These are phyloP conservation scores for Cricetomys ansorgei DNA, from an alignment of 2,113 vertebrate species.

Conservation along the genomic window DNA sequence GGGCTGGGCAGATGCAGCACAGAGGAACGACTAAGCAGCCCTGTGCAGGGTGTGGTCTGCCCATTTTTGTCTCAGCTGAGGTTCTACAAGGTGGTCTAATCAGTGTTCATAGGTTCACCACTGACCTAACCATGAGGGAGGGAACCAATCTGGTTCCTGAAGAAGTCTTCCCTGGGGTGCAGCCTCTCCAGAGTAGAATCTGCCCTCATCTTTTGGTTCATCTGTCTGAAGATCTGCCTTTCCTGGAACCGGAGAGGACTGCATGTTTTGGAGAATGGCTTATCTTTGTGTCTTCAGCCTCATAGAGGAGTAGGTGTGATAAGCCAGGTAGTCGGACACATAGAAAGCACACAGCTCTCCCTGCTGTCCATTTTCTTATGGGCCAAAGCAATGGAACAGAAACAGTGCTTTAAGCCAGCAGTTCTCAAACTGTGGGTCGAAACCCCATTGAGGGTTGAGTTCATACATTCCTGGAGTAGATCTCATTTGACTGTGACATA, in stretches of 20 bases:
- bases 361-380: background rate
- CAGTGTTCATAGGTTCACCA: background rate
- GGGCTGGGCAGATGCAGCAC: background rate
- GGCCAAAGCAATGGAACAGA: background rate
- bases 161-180: background rate
- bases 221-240: background rate
- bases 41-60: background rate
- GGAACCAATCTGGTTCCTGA: background rate
- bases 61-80: background rate
- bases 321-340: background rate
- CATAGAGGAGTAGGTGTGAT: too few species aligned
- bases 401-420: too few species aligned
- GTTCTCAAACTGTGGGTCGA: too few species aligned
- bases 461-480: background rate
- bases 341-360: background rate
- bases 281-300: background rate
- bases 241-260: background rate
- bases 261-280: background rate
- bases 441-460: too few species aligned
- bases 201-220: background rate
- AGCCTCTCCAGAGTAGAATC: background rate
- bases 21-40: too few species aligned
- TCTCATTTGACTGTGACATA: background rate
- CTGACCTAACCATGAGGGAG: too few species aligned
- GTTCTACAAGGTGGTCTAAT: too few species aligned